phyloP scores from a whole-genome alignment of 2,113 vertebrate genomes.

The Calypte anna region DNA sequence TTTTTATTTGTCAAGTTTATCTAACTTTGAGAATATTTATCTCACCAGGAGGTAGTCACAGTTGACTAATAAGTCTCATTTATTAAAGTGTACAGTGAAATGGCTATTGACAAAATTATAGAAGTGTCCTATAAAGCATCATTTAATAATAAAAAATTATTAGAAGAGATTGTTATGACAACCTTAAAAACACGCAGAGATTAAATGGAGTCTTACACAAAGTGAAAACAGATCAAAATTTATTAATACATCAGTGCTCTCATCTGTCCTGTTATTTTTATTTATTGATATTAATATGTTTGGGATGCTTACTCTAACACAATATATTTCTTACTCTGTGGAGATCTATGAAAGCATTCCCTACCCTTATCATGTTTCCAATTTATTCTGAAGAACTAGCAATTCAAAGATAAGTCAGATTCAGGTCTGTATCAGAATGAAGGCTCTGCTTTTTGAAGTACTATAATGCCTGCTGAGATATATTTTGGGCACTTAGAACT shows the following conservation, averaged over 20 bases:
- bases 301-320: background rate
- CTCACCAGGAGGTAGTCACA: background rate
- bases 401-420: background rate
- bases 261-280: background rate
- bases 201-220: background rate
- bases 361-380: background rate
- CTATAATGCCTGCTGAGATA: background rate
- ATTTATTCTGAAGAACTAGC: background rate
- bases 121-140: background rate
- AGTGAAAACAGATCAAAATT: background rate
- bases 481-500: background rate
- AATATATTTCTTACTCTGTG: background rate
- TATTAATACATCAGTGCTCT: background rate
- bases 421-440: background rate
- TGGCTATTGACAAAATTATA: background rate
- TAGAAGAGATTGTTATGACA: background rate
- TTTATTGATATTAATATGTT: background rate
- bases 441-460: background rate
- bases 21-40: constrained; percentile 4
- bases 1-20: constrained; percentile 4
- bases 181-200: background rate
- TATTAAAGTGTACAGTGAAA: background rate
- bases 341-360: background rate
- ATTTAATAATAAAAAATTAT: background rate
- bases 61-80: background rate